A percentile compares a stretch with the other conserved stretches of the same genome.
These are phyloP conservation scores for Loris lydekkerianus DNA, from an alignment of 2,797 vertebrate species.

Conservation along the genomic window DNA sequence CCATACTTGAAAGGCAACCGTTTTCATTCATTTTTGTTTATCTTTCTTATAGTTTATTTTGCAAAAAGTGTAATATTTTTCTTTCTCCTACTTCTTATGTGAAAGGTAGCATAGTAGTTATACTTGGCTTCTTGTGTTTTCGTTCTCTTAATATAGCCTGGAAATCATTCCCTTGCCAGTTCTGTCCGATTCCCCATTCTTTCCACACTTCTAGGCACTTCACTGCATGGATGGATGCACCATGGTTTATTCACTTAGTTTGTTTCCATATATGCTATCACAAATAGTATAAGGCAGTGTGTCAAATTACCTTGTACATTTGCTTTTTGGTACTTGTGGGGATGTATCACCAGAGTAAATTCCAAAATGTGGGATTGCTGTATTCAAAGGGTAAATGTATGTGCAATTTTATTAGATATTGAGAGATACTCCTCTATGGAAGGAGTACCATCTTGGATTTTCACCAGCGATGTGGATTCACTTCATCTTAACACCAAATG, in stretches of 20 bases:
- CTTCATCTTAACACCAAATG: conserved; percentile 29
- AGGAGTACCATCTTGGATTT: not conserved
- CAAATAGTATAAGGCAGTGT: not conserved
- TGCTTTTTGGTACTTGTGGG: not conserved
- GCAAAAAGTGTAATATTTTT: not conserved
- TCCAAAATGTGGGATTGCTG: not conserved
- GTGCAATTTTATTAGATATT: not conserved
- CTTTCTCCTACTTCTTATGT: not conserved
- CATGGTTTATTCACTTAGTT: not conserved
- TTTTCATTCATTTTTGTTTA: not conserved
- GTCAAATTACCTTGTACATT: not conserved
- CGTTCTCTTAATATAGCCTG: not conserved
- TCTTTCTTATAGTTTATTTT: conserved; percentile 40
- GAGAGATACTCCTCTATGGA: not conserved
- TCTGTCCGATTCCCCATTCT: not conserved
- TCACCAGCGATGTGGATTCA: not conserved
- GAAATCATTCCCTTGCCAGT: not conserved
- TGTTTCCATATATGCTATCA: not conserved
- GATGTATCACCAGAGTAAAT: not conserved
- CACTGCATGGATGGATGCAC: not conserved
- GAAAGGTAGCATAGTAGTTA: not conserved
- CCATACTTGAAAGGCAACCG: not conserved
- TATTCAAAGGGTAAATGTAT: not conserved
- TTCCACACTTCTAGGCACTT: not conserved
- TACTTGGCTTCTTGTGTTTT: not conserved